These are phyloP conservation scores for Esox masquinongy DNA, from an alignment of 2,797 vertebrate species.

Conservation along the genomic window DNA sequence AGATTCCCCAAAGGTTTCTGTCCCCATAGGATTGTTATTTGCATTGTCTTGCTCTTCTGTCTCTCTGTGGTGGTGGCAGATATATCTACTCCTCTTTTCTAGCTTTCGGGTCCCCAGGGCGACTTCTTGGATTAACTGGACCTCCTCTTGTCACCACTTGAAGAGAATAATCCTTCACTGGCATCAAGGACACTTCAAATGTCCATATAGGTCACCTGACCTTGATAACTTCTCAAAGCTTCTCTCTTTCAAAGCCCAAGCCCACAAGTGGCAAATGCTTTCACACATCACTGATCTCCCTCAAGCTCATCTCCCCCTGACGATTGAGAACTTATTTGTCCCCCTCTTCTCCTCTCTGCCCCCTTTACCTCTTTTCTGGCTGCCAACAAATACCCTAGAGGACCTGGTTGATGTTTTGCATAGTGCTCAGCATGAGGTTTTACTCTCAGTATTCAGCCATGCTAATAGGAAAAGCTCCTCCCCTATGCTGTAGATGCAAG, in stretches of 20 bases:
- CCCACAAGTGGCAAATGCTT: constrained; percentile 58
- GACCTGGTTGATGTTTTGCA: not conserved
- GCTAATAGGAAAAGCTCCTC: not conserved
- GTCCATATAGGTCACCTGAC: not conserved
- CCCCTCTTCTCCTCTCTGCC: constrained; percentile 8
- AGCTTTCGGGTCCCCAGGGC: constrained; percentile 26
- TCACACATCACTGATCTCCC: constrained; percentile 57
- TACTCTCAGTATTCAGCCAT: not conserved
- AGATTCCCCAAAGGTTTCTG: not conserved
- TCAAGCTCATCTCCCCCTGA: constrained; percentile 26
- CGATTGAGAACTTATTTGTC: not conserved
- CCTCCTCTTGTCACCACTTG: constrained; percentile 24
- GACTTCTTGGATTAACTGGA: constrained; percentile 24
- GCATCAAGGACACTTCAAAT: constrained; percentile 26
- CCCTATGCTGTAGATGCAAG: not conserved
- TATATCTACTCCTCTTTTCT: constrained; percentile 13
- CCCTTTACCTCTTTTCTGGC: constrained; percentile 3
- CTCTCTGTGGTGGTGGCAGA: constrained; percentile 5
- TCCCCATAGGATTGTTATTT: not conserved
- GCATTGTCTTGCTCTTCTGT: constrained; percentile 16
- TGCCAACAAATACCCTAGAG: not conserved
- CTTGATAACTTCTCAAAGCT: not conserved
- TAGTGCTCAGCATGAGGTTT: not conserved
- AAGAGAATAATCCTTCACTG: constrained; percentile 19
- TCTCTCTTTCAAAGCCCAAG: not conserved